Conservation (phyloP, 2,888 invertebrate species). For the Drosophila limbata region DNA sequence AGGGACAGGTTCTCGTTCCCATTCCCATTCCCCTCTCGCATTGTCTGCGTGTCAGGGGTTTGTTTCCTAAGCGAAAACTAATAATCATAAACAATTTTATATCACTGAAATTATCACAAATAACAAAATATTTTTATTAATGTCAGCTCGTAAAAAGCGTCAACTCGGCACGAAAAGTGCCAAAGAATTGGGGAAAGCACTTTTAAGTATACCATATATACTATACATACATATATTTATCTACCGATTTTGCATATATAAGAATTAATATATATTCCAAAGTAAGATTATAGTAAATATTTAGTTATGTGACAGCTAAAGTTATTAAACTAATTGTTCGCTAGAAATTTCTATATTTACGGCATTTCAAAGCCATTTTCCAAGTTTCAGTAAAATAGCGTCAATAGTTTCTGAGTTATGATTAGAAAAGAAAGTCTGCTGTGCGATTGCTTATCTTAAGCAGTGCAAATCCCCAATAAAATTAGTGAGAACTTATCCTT, state of each 20-base stretch:
- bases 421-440: background rate
- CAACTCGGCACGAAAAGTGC: constrained; percentile 33
- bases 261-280: background rate
- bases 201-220: background rate
- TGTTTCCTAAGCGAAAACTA: constrained; percentile 58
- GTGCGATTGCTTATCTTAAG: too few species aligned
- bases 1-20: constrained; percentile 36
- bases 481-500: background rate
- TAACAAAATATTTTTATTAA: constrained; percentile 65
- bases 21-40: background rate
- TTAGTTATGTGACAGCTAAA: background rate
- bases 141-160: constrained; percentile 46
- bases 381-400: background rate
- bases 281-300: background rate
- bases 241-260: background rate
- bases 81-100: constrained; percentile 69
- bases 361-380: background rate
- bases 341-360: too few species aligned
- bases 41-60: constrained; percentile 16
- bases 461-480: too few species aligned
- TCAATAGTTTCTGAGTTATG: background rate
- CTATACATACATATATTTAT: background rate
- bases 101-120: constrained; percentile 65
- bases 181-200: constrained; percentile 8
- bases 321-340: too few species aligned